phyloP scores from a whole-genome alignment of 2,113 vertebrate genomes.

The Mormyrus lacerda region DNA sequence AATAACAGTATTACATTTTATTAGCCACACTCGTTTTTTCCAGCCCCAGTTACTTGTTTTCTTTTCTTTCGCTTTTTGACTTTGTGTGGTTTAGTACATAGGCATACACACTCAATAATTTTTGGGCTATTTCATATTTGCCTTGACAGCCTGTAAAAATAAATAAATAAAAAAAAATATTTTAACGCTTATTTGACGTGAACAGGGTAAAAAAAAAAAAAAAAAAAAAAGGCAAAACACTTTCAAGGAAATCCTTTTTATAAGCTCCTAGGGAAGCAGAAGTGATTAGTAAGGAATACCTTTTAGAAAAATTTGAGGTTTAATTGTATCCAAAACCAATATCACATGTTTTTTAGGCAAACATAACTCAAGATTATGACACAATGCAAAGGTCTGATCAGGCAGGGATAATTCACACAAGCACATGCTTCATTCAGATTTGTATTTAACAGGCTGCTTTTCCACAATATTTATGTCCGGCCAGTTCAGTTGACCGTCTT shows the following conservation, averaged over 20 bases:
- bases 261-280: neutral
- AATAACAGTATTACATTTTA: constrained; percentile 36
- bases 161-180: neutral
- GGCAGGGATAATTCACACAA: neutral
- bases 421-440: neutral
- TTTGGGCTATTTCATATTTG: neutral
- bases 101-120: constrained; percentile 16
- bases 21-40: constrained; percentile 34
- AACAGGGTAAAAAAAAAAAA: neutral
- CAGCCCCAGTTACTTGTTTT: constrained; percentile 19
- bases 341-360: neutral
- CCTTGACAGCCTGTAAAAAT: neutral
- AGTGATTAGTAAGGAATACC: constrained; percentile 1
- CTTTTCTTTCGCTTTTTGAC: constrained; percentile 18
- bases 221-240: neutral
- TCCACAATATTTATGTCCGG: neutral
- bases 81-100: constrained; percentile 29
- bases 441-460: neutral
- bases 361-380: neutral
- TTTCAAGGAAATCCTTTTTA: neutral
- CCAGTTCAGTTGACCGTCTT: neutral
- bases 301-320: neutral
- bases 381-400: neutral
- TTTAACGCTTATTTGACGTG: neutral
- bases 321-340: neutral